phyloP scores from a whole-genome alignment of 2,797 vertebrate genomes.

The Helostoma temminkii region DNA sequence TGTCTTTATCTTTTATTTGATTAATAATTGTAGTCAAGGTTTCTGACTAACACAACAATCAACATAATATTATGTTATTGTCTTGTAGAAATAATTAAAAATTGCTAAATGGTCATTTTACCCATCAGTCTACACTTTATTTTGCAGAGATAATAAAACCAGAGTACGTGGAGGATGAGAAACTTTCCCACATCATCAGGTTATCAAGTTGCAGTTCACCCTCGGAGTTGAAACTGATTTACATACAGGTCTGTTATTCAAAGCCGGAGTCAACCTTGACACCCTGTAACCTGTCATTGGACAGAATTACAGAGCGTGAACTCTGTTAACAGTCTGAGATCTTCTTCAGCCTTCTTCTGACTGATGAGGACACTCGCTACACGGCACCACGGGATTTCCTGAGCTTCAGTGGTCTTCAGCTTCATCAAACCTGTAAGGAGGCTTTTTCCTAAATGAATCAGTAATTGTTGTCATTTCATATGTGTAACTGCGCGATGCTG shows the following conservation, averaged over 20 bases:
- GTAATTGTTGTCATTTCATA: not conserved
- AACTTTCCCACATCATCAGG: not conserved
- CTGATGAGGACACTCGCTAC: not conserved
- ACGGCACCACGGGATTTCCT: too few relatives aligned
- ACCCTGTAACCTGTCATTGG: constrained; percentile 39
- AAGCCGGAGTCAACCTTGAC: constrained; percentile 24
- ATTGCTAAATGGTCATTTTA: too few relatives aligned
- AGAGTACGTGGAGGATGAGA: not conserved
- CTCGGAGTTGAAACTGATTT: constrained; percentile 29
- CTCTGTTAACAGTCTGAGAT: not conserved
- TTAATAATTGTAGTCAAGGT: too few relatives aligned
- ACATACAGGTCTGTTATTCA: constrained; percentile 55
- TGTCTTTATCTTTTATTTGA: too few relatives aligned
- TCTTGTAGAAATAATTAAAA: too few relatives aligned
- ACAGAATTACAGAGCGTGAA: not conserved
- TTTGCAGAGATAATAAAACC: not conserved
- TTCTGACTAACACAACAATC: too few relatives aligned
- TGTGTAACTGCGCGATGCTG: too few relatives aligned
- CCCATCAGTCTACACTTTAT: too few relatives aligned
- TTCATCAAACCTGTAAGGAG: not conserved
- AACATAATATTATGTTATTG: too few relatives aligned
- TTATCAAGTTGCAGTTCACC: not conserved
- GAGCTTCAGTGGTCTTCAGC: not conserved
- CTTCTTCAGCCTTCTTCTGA: not conserved
- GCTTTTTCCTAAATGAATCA: not conserved